Base-by-base conservation (phyloP, 2,113 vertebrate genomes). In the Chrysemys picta region DNA sequence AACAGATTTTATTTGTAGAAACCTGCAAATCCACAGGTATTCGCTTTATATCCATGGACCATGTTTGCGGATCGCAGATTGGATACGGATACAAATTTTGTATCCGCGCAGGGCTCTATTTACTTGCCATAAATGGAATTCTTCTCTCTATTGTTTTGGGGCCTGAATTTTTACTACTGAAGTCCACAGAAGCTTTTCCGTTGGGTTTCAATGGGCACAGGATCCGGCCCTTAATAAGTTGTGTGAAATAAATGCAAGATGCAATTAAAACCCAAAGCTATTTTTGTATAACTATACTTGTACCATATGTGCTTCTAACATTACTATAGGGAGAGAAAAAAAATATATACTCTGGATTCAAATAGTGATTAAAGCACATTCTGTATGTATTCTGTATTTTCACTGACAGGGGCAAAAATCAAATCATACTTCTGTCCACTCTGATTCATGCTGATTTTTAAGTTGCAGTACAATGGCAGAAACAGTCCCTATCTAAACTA, bases 401-500 rank as follows among this genome's bases (percentile, higher is more conserved):
- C 82, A 69, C 29, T 53, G 80, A 75, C 29, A 27, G 19, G 53
- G 82, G 62, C 78, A 72, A 11, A 1, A 1, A 25, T 1, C 10
- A 5, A 59, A 76, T 76, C 22, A 45, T 85, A 7, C 88, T 3
- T 50, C 65, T 91, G 47, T 35, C 24, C 16, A 65, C 29, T 8
- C 31, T 81, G 4, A 49, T 93, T 90, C 83, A 57, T 35, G 56
- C 82, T 1, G 2, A 89, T 88, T 16, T 94, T 87, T 54, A 87
- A 84, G 80, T 8, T 87, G 35, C 80, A 79, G 50, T 38, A 56
- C 82, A 83, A n/a, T 38, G 59, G 52, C 82, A 93, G 81, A n/a
- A 69, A 62, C 7, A 17, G 53, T 91, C 29, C 80, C 75, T 85
- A 82, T 85, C 86, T 75, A 89, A 97, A 96, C 97, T 95, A 95